Conservation (phyloP, 2,797 vertebrate genomes). For the Pipistrellus nathusii region DNA sequence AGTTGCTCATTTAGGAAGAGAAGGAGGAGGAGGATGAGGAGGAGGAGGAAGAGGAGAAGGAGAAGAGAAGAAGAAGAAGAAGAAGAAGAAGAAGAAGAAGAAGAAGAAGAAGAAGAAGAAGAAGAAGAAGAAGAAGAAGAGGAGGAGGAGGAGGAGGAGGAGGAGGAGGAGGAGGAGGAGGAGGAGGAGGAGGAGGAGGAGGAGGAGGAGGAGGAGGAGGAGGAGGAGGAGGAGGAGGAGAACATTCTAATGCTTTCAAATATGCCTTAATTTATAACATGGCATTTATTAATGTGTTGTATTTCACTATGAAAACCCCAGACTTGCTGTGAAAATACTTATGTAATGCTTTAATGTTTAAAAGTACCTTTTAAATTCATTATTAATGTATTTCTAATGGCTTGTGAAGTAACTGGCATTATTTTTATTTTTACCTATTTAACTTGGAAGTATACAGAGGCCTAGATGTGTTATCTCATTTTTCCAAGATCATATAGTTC, state of each 20-base stretch:
- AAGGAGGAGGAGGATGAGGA: background rate
- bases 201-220: no score
- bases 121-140: no score
- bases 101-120: no score
- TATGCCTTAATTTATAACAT: slow-evolving; percentile 29
- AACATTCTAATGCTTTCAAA: slow-evolving; percentile 52
- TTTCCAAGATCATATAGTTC: slow-evolving; percentile 31
- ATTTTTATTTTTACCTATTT: background rate
- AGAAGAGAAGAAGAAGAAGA: no score
- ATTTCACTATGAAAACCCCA: slow-evolving; percentile 22
- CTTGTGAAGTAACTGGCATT: background rate
- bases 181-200: no score
- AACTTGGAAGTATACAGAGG: background rate
- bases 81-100: no score
- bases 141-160: slow-evolving; percentile 4
- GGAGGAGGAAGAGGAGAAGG: no score
- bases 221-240: no score
- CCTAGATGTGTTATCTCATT: background rate
- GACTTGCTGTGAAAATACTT: slow-evolving; percentile 50
- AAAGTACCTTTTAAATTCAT: slow-evolving; percentile 2
- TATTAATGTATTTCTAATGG: slow-evolving; percentile 47
- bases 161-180: no score
- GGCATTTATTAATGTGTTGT: slow-evolving; percentile 30
- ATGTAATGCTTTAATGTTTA: background rate
- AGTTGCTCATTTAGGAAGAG: slow-evolving; percentile 57